Evolutionary conservation across 92 coral and sea anemone genomes (phyloP), one percentile per base, ranked within the genome.

Genomic region (Epizoanthus rinbou): DNA sequence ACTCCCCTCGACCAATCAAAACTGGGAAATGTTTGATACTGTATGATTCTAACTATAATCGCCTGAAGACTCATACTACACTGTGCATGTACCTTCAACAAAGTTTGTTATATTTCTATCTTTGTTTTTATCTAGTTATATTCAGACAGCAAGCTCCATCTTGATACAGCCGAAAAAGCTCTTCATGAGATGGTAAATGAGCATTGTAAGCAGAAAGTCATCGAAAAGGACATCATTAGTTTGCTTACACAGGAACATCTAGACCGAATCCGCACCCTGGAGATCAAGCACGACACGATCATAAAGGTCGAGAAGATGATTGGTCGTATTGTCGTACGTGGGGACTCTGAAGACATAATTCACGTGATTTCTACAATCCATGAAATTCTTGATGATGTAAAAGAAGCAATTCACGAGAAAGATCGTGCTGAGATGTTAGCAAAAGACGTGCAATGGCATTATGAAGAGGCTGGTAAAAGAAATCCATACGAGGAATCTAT

Each of bases 341-440:
- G 90, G 5, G 80, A 35, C 17, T 63, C 67, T 24, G 90, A 87
- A 24, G 90, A 87, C 31, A 37, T 87, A 18, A 14, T 63, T 18
- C 47, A 64, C 15, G 86, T 82, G 18, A 18, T 66, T 9, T 68
- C 69, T 13, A 73, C 52, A 22, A 74, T 81, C 39, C 75, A 74
- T 52, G 83, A 87, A 67, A 74, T 87, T 7, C 82, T 87, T 11
- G 81, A 57, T 33, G 19, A 21, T 4, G 53, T 87, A 6, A 73
- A 72, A 56, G 78, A 86, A 17, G 80, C 60, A 16, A 80, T 58
- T 19, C 83, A 81, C 68, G 82, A 64, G 15, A 80, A 74, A 28
- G 47, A 57, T 78, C 85, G 68, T n/a, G 84, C 84, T 57, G 88
- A 85, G 73, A 69, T 85, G 70, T 13, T 85, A 65, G 74, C 88